These are phyloP conservation scores for Monarcha castaneiventris DNA, from an alignment of 2,113 vertebrate species.

Conservation along the genomic window DNA sequence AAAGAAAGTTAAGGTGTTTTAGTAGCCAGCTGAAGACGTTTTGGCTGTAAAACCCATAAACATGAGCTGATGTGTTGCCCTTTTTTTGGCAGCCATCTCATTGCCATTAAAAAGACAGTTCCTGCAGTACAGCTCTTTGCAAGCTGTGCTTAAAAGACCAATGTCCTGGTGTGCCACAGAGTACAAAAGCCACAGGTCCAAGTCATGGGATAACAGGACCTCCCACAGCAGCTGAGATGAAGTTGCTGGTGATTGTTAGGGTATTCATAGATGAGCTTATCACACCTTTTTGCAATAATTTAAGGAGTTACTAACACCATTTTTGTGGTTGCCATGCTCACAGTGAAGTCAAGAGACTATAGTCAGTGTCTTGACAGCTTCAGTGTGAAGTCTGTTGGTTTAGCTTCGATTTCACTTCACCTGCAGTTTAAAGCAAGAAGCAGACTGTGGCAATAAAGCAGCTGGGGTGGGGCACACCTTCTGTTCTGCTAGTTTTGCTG, in stretches of 20 bases:
- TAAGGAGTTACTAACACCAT: not conserved
- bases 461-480: not conserved
- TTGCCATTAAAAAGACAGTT: not conserved
- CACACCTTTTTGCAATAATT: not conserved
- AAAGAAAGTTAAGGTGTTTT: not conserved
- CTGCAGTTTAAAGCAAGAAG: not conserved
- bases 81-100: not conserved
- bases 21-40: not conserved
- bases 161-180: not conserved
- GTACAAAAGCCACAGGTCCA: not conserved
- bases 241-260: not conserved
- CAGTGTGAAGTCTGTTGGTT: not conserved
- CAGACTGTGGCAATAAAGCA: not conserved
- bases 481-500: not conserved
- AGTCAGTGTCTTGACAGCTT: not conserved
- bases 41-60: not conserved
- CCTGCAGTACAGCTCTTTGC: not conserved
- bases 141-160: not conserved
- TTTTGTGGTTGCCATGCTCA: not conserved
- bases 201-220: not conserved
- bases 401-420: not conserved
- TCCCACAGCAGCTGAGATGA: not conserved
- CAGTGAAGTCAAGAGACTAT: not conserved
- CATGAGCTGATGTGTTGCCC: not conserved
- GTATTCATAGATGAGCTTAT: not conserved